phyloP scores from a whole-genome alignment of 2,797 vertebrate species.

The Platyrinchus mystaceus region DNA sequence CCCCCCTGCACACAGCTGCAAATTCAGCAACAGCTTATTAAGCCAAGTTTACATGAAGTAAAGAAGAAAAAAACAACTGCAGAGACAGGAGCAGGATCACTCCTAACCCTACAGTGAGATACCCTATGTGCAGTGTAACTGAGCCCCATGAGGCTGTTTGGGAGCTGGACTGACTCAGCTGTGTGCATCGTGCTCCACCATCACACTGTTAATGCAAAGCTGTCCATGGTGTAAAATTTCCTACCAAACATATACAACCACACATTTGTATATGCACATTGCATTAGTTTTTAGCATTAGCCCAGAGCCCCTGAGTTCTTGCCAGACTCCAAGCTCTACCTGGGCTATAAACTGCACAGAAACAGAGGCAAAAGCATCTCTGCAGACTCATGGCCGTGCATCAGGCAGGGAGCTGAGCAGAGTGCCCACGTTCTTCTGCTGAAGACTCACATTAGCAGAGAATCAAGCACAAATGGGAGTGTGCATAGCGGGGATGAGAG shows the following conservation, averaged over 20 bases:
- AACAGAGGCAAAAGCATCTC: not conserved
- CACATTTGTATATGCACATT: rapidly evolving
- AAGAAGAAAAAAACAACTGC: not conserved
- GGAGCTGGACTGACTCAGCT: not conserved
- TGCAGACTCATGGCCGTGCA: not conserved
- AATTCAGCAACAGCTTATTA: not conserved
- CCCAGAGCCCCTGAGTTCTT: not conserved
- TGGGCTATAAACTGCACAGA: not conserved
- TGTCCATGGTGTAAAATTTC: not conserved
- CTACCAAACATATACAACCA: not conserved
- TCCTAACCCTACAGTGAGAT: not conserved
- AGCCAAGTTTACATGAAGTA: not conserved
- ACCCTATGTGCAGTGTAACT: rapidly evolving
- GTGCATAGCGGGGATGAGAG: not conserved
- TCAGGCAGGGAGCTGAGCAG: not conserved
- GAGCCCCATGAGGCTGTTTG: rapidly evolving
- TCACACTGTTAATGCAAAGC: not conserved
- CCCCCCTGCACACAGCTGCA: not conserved
- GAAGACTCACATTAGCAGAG: not conserved
- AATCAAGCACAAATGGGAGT: not conserved
- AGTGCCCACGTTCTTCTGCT: not conserved
- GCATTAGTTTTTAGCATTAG: rapidly evolving
- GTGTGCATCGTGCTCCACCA: rapidly evolving
- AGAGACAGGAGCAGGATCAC: not conserved
- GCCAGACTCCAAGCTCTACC: not conserved